phyloP scores from a whole-genome alignment of 1,140 invertebrate species.

The Lamellibrachia luymesi region DNA sequence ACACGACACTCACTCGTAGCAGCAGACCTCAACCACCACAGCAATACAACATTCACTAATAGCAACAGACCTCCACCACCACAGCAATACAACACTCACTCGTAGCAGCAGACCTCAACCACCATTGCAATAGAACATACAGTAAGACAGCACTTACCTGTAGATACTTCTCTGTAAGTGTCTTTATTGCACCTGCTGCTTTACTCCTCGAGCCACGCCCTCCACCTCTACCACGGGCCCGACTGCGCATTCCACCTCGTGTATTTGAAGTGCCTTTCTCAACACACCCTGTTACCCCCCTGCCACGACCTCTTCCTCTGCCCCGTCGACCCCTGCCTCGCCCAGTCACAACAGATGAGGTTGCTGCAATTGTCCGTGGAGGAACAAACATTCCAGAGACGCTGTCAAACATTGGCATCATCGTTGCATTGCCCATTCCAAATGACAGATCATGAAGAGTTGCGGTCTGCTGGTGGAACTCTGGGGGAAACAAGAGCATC shows the following conservation, averaged over 20 bases:
- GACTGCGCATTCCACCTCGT: background rate
- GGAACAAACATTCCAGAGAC: slow-evolving; percentile 22
- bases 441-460: background rate
- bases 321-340: slow-evolving; percentile 15
- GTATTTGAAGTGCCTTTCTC: background rate
- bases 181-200: background rate
- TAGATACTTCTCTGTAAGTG: background rate
- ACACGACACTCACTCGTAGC: no score
- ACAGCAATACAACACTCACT: no score
- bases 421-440: background rate
- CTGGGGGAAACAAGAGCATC: background rate
- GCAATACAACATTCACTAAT: no score
- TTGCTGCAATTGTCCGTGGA: background rate
- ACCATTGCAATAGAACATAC: background rate
- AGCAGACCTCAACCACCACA: no score
- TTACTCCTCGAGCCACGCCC: background rate
- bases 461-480: background rate
- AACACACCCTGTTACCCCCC: background rate
- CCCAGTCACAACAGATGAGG: background rate
- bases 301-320: background rate
- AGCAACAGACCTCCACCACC: no score
- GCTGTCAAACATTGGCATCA: slow-evolving; percentile 25
- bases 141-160: background rate
- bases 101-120: no score
- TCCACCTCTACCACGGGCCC: background rate